Evolutionary conservation across 2,888 invertebrate genomes (phyloP).

Genomic region (Meiosimyza platycephala): DNA sequence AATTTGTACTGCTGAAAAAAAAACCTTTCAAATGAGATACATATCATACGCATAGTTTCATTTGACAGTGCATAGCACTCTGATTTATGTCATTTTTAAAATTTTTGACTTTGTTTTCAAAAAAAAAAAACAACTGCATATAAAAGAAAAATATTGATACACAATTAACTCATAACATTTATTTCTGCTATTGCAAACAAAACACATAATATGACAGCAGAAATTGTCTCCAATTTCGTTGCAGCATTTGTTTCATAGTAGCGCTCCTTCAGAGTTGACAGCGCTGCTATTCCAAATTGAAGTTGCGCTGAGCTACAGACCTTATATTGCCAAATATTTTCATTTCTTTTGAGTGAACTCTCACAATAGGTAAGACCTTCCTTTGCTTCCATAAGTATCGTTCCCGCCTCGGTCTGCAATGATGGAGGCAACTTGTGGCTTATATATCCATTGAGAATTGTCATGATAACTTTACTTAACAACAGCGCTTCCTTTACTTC

Average conservation of each 20-base stretch:
- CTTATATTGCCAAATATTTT: constrained; percentile 43
- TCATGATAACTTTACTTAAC: constrained; percentile 35
- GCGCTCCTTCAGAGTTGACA: constrained; percentile 32
- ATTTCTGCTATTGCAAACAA: too few relatives aligned
- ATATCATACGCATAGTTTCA: too few relatives aligned
- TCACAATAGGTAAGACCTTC: constrained; percentile 40
- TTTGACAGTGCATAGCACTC: too few relatives aligned
- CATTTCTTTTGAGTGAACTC: constrained; percentile 21
- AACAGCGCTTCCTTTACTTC: constrained; percentile 38
- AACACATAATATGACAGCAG: too few relatives aligned
- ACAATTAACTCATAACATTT: too few relatives aligned
- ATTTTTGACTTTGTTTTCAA: too few relatives aligned
- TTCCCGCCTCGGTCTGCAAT: constrained; percentile 36
- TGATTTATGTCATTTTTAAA: too few relatives aligned
- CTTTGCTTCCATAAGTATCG: constrained; percentile 36
- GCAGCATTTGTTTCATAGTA: background rate
- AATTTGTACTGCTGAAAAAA: too few relatives aligned
- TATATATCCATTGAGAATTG: constrained; percentile 35
- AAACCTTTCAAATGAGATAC: too few relatives aligned
- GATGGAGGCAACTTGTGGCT: constrained; percentile 35
- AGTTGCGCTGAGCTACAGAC: constrained; percentile 40
- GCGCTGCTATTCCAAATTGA: constrained; percentile 34
- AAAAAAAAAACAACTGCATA: too few relatives aligned
- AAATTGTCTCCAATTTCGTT: too few relatives aligned
- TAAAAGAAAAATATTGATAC: too few relatives aligned